Percentiles rank a stretch among this genome's conserved stretches.
Evolutionary conservation across 2,888 invertebrate genomes (phyloP).

Genomic region (Emmelina monodactyla): DNA sequence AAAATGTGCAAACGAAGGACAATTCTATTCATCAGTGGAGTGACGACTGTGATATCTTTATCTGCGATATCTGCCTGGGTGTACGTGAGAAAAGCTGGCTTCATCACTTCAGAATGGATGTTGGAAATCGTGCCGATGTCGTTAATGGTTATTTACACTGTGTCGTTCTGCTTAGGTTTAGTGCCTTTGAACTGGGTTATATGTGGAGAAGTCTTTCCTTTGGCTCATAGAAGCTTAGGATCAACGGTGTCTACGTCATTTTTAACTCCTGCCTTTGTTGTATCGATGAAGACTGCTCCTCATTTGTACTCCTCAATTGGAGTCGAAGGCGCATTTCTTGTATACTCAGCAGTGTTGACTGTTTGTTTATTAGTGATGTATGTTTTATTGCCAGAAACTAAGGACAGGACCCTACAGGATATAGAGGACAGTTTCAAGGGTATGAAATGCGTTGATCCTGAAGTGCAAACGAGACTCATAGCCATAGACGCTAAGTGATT

Average conservation of each 20-base stretch:
- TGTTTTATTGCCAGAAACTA: slow-evolving; percentile 47
- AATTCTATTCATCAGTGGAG: slow-evolving; percentile 47
- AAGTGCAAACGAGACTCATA: slow-evolving; percentile 46
- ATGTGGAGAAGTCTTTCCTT: slow-evolving; percentile 56
- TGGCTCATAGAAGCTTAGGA: slow-evolving; percentile 53
- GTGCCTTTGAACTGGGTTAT: slow-evolving; percentile 57
- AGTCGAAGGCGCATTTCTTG: slow-evolving; percentile 51
- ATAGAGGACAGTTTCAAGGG: slow-evolving; percentile 57
- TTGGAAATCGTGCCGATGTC: slow-evolving; percentile 40
- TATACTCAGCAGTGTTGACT: slow-evolving; percentile 42
- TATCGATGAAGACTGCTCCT: slow-evolving; percentile 60
- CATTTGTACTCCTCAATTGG: slow-evolving; percentile 50
- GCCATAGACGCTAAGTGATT: slow-evolving; percentile 22
- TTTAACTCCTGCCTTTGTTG: slow-evolving; percentile 46
- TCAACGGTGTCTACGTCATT: slow-evolving; percentile 53
- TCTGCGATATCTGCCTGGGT: slow-evolving; percentile 41
- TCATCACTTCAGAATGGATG: slow-evolving; percentile 34
- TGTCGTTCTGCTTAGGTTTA: slow-evolving; percentile 52
- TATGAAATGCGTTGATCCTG: slow-evolving; percentile 29
- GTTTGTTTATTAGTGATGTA: slow-evolving; percentile 43
- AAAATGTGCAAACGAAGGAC: slow-evolving; percentile 45
- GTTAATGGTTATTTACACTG: slow-evolving; percentile 45
- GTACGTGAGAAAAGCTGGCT: slow-evolving; percentile 38
- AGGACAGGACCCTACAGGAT: slow-evolving; percentile 51
- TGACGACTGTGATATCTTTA: slow-evolving; percentile 44